These are phyloP conservation scores for Apogon talboti DNA, from an alignment of 2,797 vertebrate species.

Conservation along the genomic window DNA sequence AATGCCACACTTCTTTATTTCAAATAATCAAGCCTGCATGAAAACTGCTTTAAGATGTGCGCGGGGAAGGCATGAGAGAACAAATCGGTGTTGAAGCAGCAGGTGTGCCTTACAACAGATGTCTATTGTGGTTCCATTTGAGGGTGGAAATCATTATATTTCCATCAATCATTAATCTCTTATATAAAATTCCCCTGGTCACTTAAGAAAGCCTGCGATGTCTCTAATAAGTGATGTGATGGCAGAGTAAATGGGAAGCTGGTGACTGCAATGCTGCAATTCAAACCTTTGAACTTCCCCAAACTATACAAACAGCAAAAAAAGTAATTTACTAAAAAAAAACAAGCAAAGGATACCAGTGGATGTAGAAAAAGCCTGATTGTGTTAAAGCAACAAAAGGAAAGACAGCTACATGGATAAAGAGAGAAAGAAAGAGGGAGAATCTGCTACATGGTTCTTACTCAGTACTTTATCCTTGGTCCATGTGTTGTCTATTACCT, in stretches of 20 bases:
- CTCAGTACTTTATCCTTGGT: conserved; percentile 49
- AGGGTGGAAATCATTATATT: conserved; percentile 35
- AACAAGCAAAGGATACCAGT: neutral
- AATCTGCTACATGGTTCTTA: conserved; percentile 48
- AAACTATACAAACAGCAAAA: conserved; percentile 3
- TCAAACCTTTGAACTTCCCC: conserved; percentile 28
- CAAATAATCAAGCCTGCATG: conserved; percentile 22
- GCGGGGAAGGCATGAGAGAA: neutral
- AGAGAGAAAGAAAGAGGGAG: conserved; percentile 14
- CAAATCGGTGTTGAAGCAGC: conserved; percentile 9
- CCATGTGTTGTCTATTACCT: conserved; percentile 81
- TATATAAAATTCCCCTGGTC: conserved; percentile 26
- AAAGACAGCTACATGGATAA: conserved; percentile 11
- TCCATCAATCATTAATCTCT: conserved; percentile 53
- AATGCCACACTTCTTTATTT: neutral
- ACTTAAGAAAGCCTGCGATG: conserved; percentile 28
- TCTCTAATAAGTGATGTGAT: conserved; percentile 52
- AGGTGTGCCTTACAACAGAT: conserved; percentile 30
- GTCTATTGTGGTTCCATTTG: conserved; percentile 9
- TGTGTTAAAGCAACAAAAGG: conserved; percentile 16
- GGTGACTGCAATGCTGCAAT: conserved; percentile 50
- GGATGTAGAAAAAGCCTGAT: neutral
- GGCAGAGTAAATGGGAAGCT: conserved; percentile 60
- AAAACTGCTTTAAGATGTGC: conserved; percentile 6
- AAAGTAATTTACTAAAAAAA: neutral